Base-by-base conservation (phyloP, 1,140 invertebrate species). In the Drosophila pallidifrons region DNA sequence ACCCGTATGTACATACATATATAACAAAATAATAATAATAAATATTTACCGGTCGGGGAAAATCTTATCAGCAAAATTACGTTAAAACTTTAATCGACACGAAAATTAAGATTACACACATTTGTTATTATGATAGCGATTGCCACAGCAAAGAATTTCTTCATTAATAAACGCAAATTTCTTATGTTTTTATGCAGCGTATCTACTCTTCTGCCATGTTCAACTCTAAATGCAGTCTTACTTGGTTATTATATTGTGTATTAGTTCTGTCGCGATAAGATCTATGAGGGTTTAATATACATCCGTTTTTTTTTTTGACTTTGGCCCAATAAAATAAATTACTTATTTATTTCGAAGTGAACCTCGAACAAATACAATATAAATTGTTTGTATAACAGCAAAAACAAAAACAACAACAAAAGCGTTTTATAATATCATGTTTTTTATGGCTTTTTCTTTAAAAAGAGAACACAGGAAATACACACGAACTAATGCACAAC, bases 261-360 rank as follows among this genome's bases (percentile, higher is more conserved):
- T 87, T 88, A 88, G 82, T 80, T 89, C 66, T 75, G 63, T 59
- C 38, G 55, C 82, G 85, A 87, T 87, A 87, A 87, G 80, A 87
- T 87, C 83, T 83, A 87, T 71, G 68, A 67, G 71, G 67, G 64
- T 79, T 87, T 75, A 63, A 68, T 43, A 71, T 32, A 70, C 73
- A 64, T 68, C 52, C 52, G 25, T 45, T 64, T 32, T 70, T 70
- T 46, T 16, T 5, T 10, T 10, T 38, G 35, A 8, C 45, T 41
- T 25, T 54, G 13, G 25, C 57, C 47, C 81, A 86, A 88, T 88
- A 88, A 88, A 88, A 88, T 87, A 89, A 88, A 81, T 89, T 81
- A 89, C 73, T 88, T 88, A 88, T 89, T 88, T 87, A 88, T 87
- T 87, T 88, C 83, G 59, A 25, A 82, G 69, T 82, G 79, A 28